These are phyloP conservation scores for Hermodice carunculata DNA, from an alignment of 2,888 invertebrate species.

Conservation along the genomic window DNA sequence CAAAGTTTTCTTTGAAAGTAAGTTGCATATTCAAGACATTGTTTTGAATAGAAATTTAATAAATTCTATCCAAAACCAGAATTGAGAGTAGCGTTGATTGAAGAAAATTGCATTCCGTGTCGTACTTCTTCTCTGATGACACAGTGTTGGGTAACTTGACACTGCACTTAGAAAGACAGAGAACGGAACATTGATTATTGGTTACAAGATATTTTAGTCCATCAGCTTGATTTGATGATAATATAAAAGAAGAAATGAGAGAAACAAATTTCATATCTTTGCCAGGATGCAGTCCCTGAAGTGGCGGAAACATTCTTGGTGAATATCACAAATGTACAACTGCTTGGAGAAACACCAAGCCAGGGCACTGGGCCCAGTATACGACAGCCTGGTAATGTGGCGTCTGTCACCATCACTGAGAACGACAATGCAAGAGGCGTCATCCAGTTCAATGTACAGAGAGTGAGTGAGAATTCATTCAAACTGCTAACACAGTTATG, in stretches of 20 bases:
- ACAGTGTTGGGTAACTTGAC: too few species aligned
- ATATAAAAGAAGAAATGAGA: background rate
- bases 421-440: slow-evolving; percentile 66
- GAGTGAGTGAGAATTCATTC: slow-evolving; percentile 43
- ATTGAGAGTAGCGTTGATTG: too few species aligned
- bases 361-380: slow-evolving; percentile 58
- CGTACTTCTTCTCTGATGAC: too few species aligned
- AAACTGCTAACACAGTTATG: too few species aligned
- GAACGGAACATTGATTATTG: too few species aligned
- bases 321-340: slow-evolving; percentile 59
- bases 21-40: too few species aligned
- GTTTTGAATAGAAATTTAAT: too few species aligned
- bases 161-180: too few species aligned
- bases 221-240: background rate
- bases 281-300: slow-evolving; percentile 64
- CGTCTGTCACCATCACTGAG: slow-evolving; percentile 56
- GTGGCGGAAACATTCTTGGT: slow-evolving; percentile 62
- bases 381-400: slow-evolving; percentile 51
- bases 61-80: too few species aligned
- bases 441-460: slow-evolving; percentile 61
- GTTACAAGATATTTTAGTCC: background rate
- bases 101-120: too few species aligned
- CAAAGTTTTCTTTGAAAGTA: too few species aligned
- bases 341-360: slow-evolving; percentile 41
- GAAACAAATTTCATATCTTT: too few species aligned